Conservation (phyloP, 1,140 invertebrate species). For the Penaeus chinensis region DNA sequence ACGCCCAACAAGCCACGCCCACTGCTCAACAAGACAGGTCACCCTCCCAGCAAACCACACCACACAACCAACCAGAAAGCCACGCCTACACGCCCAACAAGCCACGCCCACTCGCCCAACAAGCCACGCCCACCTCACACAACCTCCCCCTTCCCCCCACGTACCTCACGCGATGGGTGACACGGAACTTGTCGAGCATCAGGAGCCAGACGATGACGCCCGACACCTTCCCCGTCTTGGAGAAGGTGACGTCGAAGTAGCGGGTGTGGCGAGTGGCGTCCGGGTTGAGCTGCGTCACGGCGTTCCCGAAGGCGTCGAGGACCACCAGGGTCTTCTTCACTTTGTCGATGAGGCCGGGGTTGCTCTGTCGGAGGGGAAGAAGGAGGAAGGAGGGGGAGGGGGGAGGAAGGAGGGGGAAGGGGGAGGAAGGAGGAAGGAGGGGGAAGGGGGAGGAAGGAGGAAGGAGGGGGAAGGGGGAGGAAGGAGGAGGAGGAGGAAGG, state of each 20-base stretch:
- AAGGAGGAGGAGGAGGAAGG: background rate
- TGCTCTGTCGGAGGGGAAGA: conserved; percentile 20
- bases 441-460: background rate
- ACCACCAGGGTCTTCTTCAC: conserved; percentile 80
- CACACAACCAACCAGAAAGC: too few species aligned
- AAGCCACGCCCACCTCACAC: too few species aligned
- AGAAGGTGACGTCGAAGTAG: conserved; percentile 87
- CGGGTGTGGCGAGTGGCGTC: conserved; percentile 88
- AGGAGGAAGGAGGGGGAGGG: background rate
- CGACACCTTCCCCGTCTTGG: conserved; percentile 84
- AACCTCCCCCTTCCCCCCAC: too few species aligned
- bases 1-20: too few species aligned
- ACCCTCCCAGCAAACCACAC: too few species aligned
- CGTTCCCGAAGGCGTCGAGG: conserved; percentile 85
- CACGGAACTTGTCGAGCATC: conserved; percentile 87
- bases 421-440: background rate
- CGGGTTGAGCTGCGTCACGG: conserved; percentile 85
- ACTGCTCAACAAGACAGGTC: too few species aligned
- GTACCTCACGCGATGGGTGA: conserved; percentile 79
- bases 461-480: too few species aligned
- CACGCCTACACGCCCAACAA: too few species aligned
- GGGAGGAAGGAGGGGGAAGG: background rate
- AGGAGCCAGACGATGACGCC: conserved; percentile 87
- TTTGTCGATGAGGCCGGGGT: conserved; percentile 69
- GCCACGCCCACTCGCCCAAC: too few species aligned